Conservation (phyloP, 1,140 invertebrate genomes). For the Bombus pascuorum region DNA sequence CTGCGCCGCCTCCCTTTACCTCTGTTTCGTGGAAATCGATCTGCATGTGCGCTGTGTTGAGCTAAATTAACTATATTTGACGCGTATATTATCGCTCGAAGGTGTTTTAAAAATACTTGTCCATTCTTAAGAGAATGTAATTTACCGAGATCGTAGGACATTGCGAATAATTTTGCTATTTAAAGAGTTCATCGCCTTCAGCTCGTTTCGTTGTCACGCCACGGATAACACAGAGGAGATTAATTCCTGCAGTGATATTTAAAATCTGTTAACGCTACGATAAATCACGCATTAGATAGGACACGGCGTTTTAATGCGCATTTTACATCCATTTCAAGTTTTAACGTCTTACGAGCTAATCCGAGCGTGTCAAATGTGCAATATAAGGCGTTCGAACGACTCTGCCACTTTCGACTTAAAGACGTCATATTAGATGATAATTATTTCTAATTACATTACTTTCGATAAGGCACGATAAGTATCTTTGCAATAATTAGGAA, state of each 20-base stretch:
- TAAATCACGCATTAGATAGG: not conserved
- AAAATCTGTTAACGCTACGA: not conserved
- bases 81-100: not conserved
- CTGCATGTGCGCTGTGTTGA: not conserved
- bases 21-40: not conserved
- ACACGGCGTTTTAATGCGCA: not conserved
- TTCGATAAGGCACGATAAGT: not conserved
- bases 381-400: no score
- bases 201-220: no score
- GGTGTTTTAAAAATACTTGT: not conserved
- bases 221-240: no score
- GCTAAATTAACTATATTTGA: not conserved
- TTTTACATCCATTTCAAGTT: not conserved
- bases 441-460: not conserved
- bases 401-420: no score
- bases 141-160: not conserved
- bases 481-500: not conserved
- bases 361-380: no score
- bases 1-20: not conserved
- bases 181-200: no score
- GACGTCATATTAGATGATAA: not conserved
- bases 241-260: no score
- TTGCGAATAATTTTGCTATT: no score
- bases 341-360: no score
- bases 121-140: not conserved